Percentiles rank a stretch among this genome's conserved stretches.
Conservation (phyloP, 2,113 vertebrate genomes). For the Eublepharis macularius region DNA sequence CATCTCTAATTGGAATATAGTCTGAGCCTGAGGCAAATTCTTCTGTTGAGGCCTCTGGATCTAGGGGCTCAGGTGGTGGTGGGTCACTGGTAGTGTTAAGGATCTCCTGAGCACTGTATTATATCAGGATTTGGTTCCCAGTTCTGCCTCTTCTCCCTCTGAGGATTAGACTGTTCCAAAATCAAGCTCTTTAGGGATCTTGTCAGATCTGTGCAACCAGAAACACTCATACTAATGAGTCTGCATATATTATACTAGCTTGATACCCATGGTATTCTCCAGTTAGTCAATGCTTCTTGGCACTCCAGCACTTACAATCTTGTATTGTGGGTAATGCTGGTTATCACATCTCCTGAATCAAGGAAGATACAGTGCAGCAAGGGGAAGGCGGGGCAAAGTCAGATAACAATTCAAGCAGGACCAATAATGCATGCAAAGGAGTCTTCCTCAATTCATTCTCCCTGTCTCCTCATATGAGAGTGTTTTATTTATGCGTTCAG, state of each 20-base stretch:
- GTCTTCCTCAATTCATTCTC: slow-evolving; percentile 58
- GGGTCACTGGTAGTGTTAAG: too few species aligned
- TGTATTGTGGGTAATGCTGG: slow-evolving; percentile 54
- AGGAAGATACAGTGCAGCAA: slow-evolving; percentile 40
- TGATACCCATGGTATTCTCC: slow-evolving; percentile 8
- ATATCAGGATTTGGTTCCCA: too few species aligned
- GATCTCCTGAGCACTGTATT: too few species aligned
- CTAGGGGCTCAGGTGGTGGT: too few species aligned
- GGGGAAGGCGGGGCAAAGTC: slow-evolving; percentile 50
- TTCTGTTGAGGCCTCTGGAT: too few species aligned
- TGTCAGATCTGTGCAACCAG: neutral
- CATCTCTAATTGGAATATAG: too few species aligned
- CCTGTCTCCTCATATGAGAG: slow-evolving; percentile 10
- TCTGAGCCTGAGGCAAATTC: too few species aligned
- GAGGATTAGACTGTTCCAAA: too few species aligned
- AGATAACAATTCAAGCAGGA: slow-evolving; percentile 58
- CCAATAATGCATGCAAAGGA: slow-evolving; percentile 55
- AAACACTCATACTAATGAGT: neutral
- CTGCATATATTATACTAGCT: neutral
- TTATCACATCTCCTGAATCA: slow-evolving; percentile 63
- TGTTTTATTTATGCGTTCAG: slow-evolving; percentile 52
- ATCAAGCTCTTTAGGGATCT: too few species aligned
- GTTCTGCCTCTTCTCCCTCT: too few species aligned
- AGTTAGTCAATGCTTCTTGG: slow-evolving; percentile 25
- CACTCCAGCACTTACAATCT: slow-evolving; percentile 53